A percentile compares a stretch with the other conserved stretches of the same genome.
These are phyloP conservation scores for Empis livida DNA, from an alignment of 2,888 invertebrate genomes.

Conservation along the genomic window DNA sequence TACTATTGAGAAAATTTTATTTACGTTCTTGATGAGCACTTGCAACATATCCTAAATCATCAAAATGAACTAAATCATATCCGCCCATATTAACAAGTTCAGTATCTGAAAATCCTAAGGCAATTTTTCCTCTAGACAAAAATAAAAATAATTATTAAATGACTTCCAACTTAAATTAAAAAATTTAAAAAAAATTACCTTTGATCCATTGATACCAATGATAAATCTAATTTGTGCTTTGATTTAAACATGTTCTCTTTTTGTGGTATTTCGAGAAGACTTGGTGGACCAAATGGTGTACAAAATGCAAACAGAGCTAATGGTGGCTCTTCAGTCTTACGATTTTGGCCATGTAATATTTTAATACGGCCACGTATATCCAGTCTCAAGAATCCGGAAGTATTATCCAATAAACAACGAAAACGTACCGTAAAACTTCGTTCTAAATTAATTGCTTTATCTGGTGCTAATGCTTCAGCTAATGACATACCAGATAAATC, in stretches of 20 bases:
- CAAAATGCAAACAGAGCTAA: constrained; percentile 94
- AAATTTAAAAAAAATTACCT: constrained; percentile 44
- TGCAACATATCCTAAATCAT: constrained; percentile 93
- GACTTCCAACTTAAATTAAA: too few relatives aligned
- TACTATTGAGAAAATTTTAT: background rate
- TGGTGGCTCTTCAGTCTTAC: constrained; percentile 87
- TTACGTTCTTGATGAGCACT: constrained; percentile 99
- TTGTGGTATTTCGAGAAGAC: constrained; percentile 89
- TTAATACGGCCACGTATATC: constrained; percentile 96
- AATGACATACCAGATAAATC: constrained; percentile 50
- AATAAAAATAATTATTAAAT: constrained; percentile 1
- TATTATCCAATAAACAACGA: constrained; percentile 96
- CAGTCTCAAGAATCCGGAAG: constrained; percentile 94
- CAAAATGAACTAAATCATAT: constrained; percentile 95
- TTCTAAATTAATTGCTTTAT: constrained; percentile 81
- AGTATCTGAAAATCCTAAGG: constrained; percentile 85
- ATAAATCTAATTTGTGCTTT: constrained; percentile 95
- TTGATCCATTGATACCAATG: constrained; percentile 95
- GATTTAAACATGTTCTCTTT: constrained; percentile 99
- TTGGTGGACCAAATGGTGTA: constrained; percentile 97
- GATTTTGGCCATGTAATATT: constrained; percentile 91
- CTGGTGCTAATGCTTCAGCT: constrained; percentile 79
- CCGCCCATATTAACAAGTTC: constrained; percentile 90
- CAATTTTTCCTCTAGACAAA: constrained; percentile 72
- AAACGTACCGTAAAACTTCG: constrained; percentile 97